phyloP scores from a whole-genome alignment of 2,888 invertebrate genomes.

The Petrophora chlorosata region DNA sequence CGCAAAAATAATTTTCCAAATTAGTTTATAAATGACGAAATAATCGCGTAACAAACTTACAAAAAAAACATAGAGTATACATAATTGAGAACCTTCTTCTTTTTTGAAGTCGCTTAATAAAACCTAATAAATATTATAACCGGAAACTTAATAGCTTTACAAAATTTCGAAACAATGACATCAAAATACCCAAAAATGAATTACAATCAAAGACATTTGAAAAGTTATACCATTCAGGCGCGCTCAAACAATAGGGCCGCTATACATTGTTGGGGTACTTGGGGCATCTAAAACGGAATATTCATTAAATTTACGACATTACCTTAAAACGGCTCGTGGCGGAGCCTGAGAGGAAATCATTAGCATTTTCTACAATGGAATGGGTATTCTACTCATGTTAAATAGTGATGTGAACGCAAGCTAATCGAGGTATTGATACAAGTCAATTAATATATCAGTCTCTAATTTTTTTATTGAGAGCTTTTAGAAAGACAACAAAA shows the following conservation, averaged over 20 bases:
- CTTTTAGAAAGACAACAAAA: too few relatives aligned
- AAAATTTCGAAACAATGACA: neutral
- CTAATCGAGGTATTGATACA: too few relatives aligned
- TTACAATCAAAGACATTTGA: slow-evolving; percentile 28
- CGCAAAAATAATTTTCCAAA: too few relatives aligned
- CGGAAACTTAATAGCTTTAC: too few relatives aligned
- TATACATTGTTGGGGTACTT: slow-evolving; percentile 38
- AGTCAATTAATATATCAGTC: too few relatives aligned
- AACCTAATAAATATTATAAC: too few relatives aligned
- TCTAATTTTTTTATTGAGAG: too few relatives aligned
- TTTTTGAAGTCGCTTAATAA: too few relatives aligned
- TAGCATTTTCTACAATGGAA: slow-evolving; percentile 76
- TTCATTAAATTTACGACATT: slow-evolving; percentile 59
- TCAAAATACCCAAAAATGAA: slow-evolving; percentile 22
- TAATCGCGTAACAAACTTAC: too few relatives aligned
- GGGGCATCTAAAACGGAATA: slow-evolving; percentile 50
- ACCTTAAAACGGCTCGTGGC: slow-evolving; percentile 67
- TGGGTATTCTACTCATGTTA: slow-evolving; percentile 53
- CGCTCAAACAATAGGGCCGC: slow-evolving; percentile 29
- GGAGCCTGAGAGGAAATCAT: slow-evolving; percentile 69
- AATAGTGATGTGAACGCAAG: slow-evolving; percentile 44
- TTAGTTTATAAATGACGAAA: too few relatives aligned
- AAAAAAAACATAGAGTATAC: too few relatives aligned
- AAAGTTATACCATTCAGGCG: slow-evolving; percentile 31
- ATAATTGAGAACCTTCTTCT: too few relatives aligned